phyloP scores from a whole-genome alignment of 2,888 invertebrate genomes.

The Lamproptera curius region DNA sequence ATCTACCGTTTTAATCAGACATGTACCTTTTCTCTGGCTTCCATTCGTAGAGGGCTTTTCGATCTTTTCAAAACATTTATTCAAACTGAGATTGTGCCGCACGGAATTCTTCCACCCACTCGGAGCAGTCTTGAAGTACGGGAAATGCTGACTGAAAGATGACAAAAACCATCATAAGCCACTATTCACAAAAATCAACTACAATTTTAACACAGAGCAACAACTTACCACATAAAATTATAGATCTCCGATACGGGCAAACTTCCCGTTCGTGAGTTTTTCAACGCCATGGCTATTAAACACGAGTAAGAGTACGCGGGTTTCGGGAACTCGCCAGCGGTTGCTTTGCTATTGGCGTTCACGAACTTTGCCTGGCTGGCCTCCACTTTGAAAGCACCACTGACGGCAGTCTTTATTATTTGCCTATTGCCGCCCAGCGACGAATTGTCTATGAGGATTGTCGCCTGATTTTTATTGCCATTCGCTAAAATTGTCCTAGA shows the following conservation, averaged over 20 bases:
- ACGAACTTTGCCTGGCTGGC: conserved; percentile 64
- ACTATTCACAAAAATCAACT: neutral
- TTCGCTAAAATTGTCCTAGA: conserved; percentile 72
- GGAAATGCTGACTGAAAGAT: conserved; percentile 93
- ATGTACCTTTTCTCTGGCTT: conserved; percentile 86
- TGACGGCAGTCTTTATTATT: conserved; percentile 69
- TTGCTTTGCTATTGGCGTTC: conserved; percentile 57
- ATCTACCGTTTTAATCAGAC: too few species aligned
- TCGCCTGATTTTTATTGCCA: conserved; percentile 67
- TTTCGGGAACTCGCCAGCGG: conserved; percentile 88
- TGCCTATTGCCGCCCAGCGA: conserved; percentile 66
- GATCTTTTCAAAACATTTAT: conserved; percentile 99
- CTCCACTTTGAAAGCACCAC: conserved; percentile 58
- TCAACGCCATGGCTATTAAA: conserved; percentile 97
- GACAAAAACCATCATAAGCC: conserved; percentile 9
- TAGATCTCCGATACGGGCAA: conserved; percentile 99
- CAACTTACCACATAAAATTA: conserved; percentile 96
- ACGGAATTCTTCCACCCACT: conserved; percentile 99
- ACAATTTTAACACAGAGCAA: neutral
- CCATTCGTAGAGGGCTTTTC: conserved; percentile 95
- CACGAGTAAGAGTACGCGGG: conserved; percentile 99
- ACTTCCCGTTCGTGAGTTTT: conserved; percentile 96
- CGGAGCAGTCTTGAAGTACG: conserved; percentile 98
- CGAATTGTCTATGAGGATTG: conserved; percentile 72
- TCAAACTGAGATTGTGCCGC: conserved; percentile 96